phyloP scores from a whole-genome alignment of 1,140 invertebrate genomes.

The Scylla paramamosain region DNA sequence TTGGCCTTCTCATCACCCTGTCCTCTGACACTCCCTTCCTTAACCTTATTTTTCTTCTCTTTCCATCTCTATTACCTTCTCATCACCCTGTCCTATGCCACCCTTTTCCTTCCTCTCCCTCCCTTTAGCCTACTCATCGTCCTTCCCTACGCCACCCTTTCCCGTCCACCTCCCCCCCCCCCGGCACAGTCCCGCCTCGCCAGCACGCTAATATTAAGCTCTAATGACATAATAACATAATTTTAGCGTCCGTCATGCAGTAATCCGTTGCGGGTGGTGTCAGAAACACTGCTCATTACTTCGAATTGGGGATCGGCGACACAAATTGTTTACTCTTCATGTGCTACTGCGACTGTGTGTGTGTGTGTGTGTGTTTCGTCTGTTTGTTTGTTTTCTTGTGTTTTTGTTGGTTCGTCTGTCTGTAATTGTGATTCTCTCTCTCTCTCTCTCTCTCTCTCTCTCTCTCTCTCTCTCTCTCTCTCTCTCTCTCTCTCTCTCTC shows the following conservation, averaged over 20 bases:
- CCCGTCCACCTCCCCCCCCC: neutral
- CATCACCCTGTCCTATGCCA: neutral
- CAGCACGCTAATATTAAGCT: neutral
- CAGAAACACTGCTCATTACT: neutral
- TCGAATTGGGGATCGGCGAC: no score
- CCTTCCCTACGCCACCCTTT: neutral
- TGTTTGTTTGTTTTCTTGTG: neutral
- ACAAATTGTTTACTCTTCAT: no score
- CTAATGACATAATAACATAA: neutral
- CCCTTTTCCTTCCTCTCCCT: neutral
- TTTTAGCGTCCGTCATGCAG: neutral
- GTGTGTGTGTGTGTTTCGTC: neutral
- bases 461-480: conserved; percentile 21
- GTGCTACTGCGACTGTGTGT: no score
- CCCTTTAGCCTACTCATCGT: neutral
- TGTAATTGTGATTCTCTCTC: neutral
- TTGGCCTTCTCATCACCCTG: no score
- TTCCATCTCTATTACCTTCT: neutral
- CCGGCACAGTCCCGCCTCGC: neutral
- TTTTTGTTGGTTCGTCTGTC: neutral
- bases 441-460: neutral
- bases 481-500: neutral
- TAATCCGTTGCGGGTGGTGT: no score
- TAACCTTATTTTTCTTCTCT: neutral
- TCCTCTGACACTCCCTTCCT: neutral